phyloP scores from a whole-genome alignment of 1,140 invertebrate genomes.

The Lanistes nyassanus region DNA sequence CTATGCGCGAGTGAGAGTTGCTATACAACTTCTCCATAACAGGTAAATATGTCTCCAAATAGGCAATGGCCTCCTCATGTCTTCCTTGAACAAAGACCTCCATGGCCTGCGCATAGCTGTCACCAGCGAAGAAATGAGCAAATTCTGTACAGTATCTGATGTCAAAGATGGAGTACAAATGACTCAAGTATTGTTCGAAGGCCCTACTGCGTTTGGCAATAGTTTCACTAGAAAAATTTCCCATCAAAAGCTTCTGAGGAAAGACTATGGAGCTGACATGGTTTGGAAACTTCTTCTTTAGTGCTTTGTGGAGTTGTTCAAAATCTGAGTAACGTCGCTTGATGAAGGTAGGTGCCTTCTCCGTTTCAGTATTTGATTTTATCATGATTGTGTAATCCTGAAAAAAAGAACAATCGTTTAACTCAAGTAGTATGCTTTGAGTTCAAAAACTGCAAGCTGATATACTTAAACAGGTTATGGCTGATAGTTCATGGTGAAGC shows the following conservation, averaged over 20 bases:
- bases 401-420: slow-evolving; percentile 31
- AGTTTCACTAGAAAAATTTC: slow-evolving; percentile 80
- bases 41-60: slow-evolving; percentile 78
- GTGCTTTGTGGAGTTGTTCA: slow-evolving; percentile 73
- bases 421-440: slow-evolving; percentile 12
- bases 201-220: slow-evolving; percentile 76
- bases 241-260: slow-evolving; percentile 79
- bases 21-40: slow-evolving; percentile 81
- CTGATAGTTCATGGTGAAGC: not conserved
- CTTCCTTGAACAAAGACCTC: slow-evolving; percentile 72
- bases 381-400: slow-evolving; percentile 64
- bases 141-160: slow-evolving; percentile 74
- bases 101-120: slow-evolving; percentile 74
- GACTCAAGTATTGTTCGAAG: slow-evolving; percentile 77
- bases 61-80: slow-evolving; percentile 73
- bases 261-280: slow-evolving; percentile 74
- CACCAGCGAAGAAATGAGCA: slow-evolving; percentile 76
- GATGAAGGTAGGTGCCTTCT: slow-evolving; percentile 71
- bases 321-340: slow-evolving; percentile 83
- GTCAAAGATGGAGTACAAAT: slow-evolving; percentile 71
- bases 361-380: slow-evolving; percentile 53
- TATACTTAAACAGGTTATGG: not conserved
- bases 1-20: slow-evolving; percentile 76
- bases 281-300: slow-evolving; percentile 73
- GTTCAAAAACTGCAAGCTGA: slow-evolving; percentile 1